Conservation (phyloP, 2,797 vertebrate genomes). For the Neostethus bicornis region DNA sequence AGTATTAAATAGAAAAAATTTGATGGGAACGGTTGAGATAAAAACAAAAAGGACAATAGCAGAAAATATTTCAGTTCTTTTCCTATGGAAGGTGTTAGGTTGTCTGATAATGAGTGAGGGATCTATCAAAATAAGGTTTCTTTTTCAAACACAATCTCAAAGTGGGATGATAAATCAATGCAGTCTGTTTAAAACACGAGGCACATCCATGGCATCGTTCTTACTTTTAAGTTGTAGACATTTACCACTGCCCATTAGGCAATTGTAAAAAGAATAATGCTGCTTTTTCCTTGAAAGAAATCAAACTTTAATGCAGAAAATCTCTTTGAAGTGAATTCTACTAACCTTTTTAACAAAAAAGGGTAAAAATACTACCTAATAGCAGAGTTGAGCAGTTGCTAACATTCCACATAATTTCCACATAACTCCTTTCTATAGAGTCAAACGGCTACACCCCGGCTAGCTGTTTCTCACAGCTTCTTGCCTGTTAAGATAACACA, state of each 20-base stretch:
- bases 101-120: constrained; percentile 43
- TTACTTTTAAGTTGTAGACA: background rate
- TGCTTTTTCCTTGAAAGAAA: constrained; percentile 29
- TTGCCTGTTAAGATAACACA: background rate
- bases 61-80: constrained; percentile 35
- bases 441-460: background rate
- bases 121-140: constrained; percentile 60
- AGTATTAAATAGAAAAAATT: constrained; percentile 33
- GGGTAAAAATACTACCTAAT: background rate
- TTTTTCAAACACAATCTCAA: constrained; percentile 57
- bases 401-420: background rate
- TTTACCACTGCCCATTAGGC: constrained; percentile 31
- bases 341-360: background rate
- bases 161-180: constrained; percentile 42
- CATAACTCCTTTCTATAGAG: background rate
- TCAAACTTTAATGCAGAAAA: constrained; percentile 28
- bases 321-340: constrained; percentile 37
- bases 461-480: background rate
- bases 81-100: constrained; percentile 18
- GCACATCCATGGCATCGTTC: constrained; percentile 28
- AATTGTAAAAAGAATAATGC: constrained; percentile 25
- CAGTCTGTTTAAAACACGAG: constrained; percentile 47
- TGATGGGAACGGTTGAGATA: background rate
- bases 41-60: background rate
- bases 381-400: background rate